These are phyloP conservation scores for Gorsachius goisagi DNA, from an alignment of 2,113 vertebrate genomes.

Conservation along the genomic window DNA sequence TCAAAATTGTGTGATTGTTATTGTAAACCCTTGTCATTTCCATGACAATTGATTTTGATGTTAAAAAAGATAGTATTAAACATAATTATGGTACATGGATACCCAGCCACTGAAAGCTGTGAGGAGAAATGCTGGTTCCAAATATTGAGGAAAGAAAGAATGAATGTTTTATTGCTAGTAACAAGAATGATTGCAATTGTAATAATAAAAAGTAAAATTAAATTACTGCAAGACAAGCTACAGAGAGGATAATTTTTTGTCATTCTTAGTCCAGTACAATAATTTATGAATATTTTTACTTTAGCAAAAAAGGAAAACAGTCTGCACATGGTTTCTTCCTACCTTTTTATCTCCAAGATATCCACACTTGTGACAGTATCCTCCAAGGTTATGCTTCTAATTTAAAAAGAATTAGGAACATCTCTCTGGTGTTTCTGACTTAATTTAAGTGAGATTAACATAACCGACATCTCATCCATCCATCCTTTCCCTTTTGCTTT, in stretches of 20 bases:
- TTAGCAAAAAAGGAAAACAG: background rate
- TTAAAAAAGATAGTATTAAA: slow-evolving; percentile 35
- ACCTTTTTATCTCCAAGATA: background rate
- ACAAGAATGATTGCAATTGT: background rate
- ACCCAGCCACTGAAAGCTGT: background rate
- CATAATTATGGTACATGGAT: slow-evolving; percentile 18
- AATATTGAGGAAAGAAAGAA: slow-evolving; percentile 7
- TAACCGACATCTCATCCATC: slow-evolving; percentile 32
- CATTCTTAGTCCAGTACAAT: background rate
- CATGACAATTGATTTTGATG: slow-evolving; percentile 47
- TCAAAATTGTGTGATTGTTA: slow-evolving; percentile 40
- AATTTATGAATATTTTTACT: slow-evolving; percentile 18
- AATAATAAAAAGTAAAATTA: slow-evolving; percentile 7
- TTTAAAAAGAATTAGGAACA: slow-evolving; percentile 77
- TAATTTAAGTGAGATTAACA: slow-evolving; percentile 79
- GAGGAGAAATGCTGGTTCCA: slow-evolving; percentile 4
- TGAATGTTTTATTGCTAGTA: background rate
- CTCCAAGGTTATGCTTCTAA: slow-evolving; percentile 67
- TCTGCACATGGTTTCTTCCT: slow-evolving; percentile 24
- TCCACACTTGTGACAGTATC: slow-evolving; percentile 43
- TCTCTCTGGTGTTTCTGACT: slow-evolving; percentile 70
- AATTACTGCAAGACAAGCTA: slow-evolving; percentile 14
- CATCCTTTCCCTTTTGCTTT: slow-evolving; percentile 57
- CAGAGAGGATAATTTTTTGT: background rate
- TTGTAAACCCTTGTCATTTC: slow-evolving; percentile 55